Evolutionary conservation across 1,140 invertebrate species (phyloP), one percentile per base, ranked within the genome.

Genomic region (Ditylenchus dipsaci): DNA sequence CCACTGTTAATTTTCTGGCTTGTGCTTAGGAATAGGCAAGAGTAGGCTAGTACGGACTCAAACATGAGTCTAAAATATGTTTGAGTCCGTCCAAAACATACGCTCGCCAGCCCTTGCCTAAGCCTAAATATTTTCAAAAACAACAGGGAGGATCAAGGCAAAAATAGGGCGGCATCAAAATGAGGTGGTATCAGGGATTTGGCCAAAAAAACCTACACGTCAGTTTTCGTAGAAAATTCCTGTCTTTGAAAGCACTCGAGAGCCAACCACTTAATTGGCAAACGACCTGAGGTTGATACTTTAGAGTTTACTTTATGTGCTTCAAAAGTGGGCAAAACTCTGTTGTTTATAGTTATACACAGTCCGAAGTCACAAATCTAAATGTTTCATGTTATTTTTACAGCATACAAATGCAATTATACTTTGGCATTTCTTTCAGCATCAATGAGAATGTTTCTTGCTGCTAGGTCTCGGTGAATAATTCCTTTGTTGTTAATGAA

Each of bases 401-500:
- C 19, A 45, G 9, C n/a, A 45, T n/a, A 15, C 13, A 26, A 29
- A 5, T 30, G 27, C 1, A 5, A 30, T n/a, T 30, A 19, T 7
- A 38, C 29, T 15, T 26, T 63, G 21, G 38, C 27, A 26, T 30
- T 29, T 61, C 30, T 29, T 38, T 53, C 49, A 19, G 49, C 92
- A 5, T 93, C 90, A 64, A 99, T 92, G 13, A 99, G 88, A 63
- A 99, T 93, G 87, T 99, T 99, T 75, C 96, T 88, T 47, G 96
- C 95, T 17, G 96, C 96, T 80, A 99, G 86, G 88, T 99, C 96
- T 79, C 96, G 88, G 87, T 99, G 96, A 65, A 99, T 93, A 65
- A 98, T 53, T 3, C 42, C 23, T 67, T 67, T 59, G 33, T 30
- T 38, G 65, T 42, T 26, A 53, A 47, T 19, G 42, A 33, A 58